Evolutionary conservation across 2,797 vertebrate species (phyloP).

Genomic region (Propithecus perrieri): DNA sequence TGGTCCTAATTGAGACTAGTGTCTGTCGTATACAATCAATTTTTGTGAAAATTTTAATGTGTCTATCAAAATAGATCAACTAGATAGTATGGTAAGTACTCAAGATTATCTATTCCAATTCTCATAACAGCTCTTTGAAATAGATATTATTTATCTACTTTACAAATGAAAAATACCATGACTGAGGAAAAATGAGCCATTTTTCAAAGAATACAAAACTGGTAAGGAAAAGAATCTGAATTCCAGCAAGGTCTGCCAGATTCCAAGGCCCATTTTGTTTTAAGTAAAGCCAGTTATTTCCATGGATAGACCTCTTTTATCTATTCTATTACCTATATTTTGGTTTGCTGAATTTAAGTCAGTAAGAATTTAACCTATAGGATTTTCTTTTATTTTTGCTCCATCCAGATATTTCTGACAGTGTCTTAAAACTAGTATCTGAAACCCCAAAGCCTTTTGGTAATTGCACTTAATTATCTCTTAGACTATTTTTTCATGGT

Average conservation of each 20-base stretch:
- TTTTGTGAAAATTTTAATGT: neutral
- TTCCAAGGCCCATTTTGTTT: neutral
- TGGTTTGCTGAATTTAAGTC: neutral
- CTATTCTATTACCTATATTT: neutral
- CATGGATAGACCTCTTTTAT: neutral
- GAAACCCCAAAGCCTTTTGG: neutral
- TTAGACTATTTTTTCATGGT: neutral
- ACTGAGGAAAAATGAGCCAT: neutral
- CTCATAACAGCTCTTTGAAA: slow-evolving; percentile 8
- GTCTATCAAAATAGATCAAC: neutral
- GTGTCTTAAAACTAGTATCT: neutral
- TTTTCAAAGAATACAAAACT: neutral
- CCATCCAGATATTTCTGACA: neutral
- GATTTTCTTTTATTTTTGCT: neutral
- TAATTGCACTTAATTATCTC: neutral
- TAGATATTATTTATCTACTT: neutral
- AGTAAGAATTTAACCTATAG: neutral
- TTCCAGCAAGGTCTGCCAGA: neutral
- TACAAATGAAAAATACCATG: neutral
- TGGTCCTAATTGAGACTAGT: neutral
- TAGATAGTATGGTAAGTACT: neutral
- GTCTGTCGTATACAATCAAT: neutral
- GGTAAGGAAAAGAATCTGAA: neutral
- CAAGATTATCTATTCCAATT: neutral
- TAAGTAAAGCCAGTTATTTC: neutral